Conservation (phyloP, 2,797 vertebrate genomes). For the Hylomyscus alleni region DNA sequence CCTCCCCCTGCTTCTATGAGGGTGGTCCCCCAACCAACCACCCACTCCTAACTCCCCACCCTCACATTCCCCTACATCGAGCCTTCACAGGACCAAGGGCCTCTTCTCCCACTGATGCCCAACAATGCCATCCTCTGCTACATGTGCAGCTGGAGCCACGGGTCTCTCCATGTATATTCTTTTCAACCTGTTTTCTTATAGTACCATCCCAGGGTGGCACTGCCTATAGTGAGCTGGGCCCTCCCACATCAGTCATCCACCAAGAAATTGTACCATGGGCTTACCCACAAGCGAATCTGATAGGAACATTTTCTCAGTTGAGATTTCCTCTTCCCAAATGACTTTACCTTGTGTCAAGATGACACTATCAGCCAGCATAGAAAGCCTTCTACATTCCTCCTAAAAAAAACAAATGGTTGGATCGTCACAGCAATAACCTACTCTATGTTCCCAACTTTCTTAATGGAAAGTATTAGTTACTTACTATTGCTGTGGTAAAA, state of each 20-base stretch:
- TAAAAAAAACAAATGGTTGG: background rate
- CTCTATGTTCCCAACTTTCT: background rate
- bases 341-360: background rate
- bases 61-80: no score
- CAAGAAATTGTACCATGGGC: background rate
- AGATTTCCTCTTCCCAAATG: background rate
- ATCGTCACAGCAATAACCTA: background rate
- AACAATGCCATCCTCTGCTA: no score
- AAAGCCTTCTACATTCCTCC: no score
- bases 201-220: background rate
- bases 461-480: background rate
- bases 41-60: no score
- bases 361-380: background rate
- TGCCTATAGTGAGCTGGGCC: no score
- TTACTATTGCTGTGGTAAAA: background rate
- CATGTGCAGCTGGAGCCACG: no score
- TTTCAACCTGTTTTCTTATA: background rate
- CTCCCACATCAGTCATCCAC: no score
- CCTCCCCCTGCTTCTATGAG: no score
- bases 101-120: no score
- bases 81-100: no score
- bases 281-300: background rate
- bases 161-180: no score
- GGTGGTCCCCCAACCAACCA: no score
- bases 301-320: background rate